Evolutionary conservation across 2,888 invertebrate genomes (phyloP).

Genomic region (Pterostichus madidus): DNA sequence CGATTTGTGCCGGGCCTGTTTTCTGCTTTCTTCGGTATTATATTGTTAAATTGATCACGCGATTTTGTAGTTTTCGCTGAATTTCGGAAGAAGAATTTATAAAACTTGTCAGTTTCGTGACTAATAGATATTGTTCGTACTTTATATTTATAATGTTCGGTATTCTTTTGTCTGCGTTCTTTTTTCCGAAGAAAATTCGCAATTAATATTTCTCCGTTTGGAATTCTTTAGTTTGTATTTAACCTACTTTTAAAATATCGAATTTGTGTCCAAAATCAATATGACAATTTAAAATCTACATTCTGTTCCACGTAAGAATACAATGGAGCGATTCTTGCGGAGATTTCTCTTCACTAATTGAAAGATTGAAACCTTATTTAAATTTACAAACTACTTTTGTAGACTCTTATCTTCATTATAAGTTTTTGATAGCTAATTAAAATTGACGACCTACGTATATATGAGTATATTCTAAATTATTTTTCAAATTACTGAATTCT

Average conservation of each 20-base stretch:
- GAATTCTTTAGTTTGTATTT: constrained; percentile 13
- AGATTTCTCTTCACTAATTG: too few relatives aligned
- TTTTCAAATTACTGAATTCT: too few relatives aligned
- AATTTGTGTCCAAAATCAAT: not conserved
- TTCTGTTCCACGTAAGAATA: too few relatives aligned
- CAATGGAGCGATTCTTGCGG: too few relatives aligned
- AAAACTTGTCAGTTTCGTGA: constrained; percentile 66
- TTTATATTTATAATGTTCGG: constrained; percentile 32
- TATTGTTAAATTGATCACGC: constrained; percentile 65
- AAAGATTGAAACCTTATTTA: too few relatives aligned
- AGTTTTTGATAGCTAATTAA: too few relatives aligned
- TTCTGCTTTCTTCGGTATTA: constrained; percentile 47
- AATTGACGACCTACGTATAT: too few relatives aligned
- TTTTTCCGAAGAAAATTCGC: not conserved
- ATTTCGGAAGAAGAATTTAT: constrained; percentile 64
- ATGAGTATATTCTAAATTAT: too few relatives aligned
- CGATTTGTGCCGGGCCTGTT: constrained; percentile 55
- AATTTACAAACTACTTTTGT: too few relatives aligned
- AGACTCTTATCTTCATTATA: too few relatives aligned
- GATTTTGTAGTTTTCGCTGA: constrained; percentile 61
- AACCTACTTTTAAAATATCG: constrained; percentile 28
- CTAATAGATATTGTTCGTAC: constrained; percentile 60
- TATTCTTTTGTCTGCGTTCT: constrained; percentile 39
- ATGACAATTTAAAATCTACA: not conserved
- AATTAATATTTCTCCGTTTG: constrained; percentile 24